Evolutionary conservation across 2,797 vertebrate species (phyloP).

Genomic region (Onychomys leucogaster): DNA sequence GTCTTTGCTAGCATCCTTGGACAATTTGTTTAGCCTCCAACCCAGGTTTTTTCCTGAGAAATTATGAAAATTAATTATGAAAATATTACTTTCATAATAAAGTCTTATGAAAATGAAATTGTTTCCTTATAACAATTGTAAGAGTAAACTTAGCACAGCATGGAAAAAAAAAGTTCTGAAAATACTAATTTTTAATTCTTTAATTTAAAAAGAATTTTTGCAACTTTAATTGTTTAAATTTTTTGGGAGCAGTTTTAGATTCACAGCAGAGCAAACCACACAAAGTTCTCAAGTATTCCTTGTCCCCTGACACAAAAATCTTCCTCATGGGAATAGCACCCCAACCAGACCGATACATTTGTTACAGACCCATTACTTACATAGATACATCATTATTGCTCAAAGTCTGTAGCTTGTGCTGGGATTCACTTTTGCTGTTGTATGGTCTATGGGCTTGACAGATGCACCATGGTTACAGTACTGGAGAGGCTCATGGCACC

Average conservation of each 20-base stretch:
- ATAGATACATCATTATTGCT: background rate
- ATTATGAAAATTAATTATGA: background rate
- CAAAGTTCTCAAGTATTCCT: background rate
- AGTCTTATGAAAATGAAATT: conserved; percentile 3
- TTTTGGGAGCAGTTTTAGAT: conserved; percentile 15
- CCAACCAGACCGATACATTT: background rate
- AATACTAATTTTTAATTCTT: background rate
- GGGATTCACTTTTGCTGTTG: background rate
- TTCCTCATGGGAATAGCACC: too few relatives aligned
- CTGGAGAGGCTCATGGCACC: background rate
- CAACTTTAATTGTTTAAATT: background rate
- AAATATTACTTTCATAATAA: background rate
- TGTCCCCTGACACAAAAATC: background rate
- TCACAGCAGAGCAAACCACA: background rate
- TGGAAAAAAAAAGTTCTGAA: conserved; percentile 43
- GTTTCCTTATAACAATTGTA: background rate
- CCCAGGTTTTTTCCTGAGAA: background rate
- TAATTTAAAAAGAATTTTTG: too few relatives aligned
- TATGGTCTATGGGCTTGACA: background rate
- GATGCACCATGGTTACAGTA: background rate
- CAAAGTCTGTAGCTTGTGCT: background rate
- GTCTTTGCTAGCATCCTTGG: background rate
- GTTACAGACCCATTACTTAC: background rate
- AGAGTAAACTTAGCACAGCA: background rate
- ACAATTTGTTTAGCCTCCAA: background rate